A percentile compares a stretch with the other conserved stretches of the same genome.
Evolutionary conservation across 2,888 invertebrate species (phyloP).

Genomic region (Hemaris fuciformis): DNA sequence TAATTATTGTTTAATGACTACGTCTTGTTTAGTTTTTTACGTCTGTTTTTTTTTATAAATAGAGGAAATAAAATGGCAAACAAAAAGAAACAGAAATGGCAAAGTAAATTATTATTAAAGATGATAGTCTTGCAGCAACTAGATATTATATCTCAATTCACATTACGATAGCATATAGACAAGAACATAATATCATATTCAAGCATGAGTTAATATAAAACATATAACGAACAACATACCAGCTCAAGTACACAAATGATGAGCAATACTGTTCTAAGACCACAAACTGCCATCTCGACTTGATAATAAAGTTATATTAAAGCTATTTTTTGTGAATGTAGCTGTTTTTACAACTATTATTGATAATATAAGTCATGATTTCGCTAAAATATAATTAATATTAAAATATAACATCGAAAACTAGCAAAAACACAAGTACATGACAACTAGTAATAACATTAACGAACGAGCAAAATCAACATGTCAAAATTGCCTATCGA

Average conservation of each 20-base stretch:
- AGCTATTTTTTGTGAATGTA: background rate
- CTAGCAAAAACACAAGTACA: background rate
- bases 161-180: too few species aligned
- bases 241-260: conserved; percentile 73
- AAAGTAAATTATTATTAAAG: background rate
- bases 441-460: too few species aligned
- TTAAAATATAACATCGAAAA: background rate
- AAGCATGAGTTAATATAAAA: background rate
- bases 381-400: background rate
- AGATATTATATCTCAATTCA: too few species aligned
- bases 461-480: background rate
- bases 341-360: background rate
- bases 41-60: background rate
- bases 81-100: background rate
- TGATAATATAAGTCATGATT: background rate
- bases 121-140: too few species aligned
- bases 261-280: conserved; percentile 68
- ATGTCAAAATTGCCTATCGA: background rate
- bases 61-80: background rate
- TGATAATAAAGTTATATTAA: conserved; percentile 10
- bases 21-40: conserved; percentile 13
- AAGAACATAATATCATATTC: background rate
- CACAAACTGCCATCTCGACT: conserved; percentile 72
- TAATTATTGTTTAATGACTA: conserved; percentile 14
- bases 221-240: conserved; percentile 46